phyloP scores from a whole-genome alignment of 2,797 vertebrate genomes.

The Sternotherus odoratus region DNA sequence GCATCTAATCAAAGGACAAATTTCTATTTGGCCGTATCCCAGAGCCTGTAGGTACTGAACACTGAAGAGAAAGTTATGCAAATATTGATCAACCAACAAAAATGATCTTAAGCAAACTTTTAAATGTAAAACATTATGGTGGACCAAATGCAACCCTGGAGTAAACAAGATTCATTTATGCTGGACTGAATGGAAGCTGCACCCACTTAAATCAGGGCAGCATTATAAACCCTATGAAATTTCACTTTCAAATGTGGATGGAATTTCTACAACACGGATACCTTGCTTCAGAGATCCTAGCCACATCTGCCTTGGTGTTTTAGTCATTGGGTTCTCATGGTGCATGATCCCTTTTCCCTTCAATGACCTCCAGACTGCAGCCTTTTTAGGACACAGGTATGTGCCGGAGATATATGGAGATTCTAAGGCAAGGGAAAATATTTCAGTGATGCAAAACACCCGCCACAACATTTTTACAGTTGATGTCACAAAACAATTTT shows the following conservation, averaged over 20 bases:
- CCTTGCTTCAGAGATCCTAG: conserved; percentile 87
- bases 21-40: not conserved
- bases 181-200: not conserved
- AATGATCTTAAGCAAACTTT: not conserved
- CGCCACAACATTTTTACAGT: not conserved
- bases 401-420: conserved; percentile 90
- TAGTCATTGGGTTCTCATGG: conserved; percentile 63
- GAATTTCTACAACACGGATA: conserved; percentile 65
- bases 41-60: not conserved
- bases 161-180: not conserved
- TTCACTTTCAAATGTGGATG: not conserved
- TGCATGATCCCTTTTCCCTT: conserved; percentile 66
- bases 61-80: not conserved
- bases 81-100: not conserved
- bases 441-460: not conserved
- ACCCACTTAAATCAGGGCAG: not conserved
- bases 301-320: conserved; percentile 80
- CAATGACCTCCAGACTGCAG: conserved; percentile 82
- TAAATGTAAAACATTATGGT: not conserved
- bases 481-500: not conserved
- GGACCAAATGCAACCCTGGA: not conserved
- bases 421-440: conserved; percentile 74
- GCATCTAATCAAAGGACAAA: conserved; percentile 17
- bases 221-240: not conserved
- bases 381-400: conserved; percentile 82